A percentile compares a stretch with the other conserved stretches of the same genome.
These are phyloP conservation scores for Psittacula echo DNA, from an alignment of 2,797 vertebrate genomes.

Conservation along the genomic window DNA sequence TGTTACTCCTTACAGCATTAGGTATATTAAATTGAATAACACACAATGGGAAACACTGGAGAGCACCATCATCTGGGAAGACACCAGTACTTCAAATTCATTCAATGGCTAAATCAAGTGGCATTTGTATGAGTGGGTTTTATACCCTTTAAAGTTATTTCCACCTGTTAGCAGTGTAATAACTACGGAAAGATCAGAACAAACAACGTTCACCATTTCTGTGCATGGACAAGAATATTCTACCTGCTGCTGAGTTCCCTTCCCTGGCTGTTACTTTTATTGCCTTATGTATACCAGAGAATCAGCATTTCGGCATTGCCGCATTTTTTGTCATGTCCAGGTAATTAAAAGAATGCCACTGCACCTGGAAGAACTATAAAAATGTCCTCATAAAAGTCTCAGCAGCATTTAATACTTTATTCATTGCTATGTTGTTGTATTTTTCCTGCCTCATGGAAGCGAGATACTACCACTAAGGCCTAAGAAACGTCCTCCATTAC, in stretches of 20 bases:
- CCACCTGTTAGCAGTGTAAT: neutral
- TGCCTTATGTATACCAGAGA: neutral
- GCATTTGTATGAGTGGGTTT: neutral
- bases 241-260: neutral
- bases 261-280: neutral
- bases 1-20: neutral
- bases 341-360: constrained; percentile 46
- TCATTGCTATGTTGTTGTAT: constrained; percentile 6
- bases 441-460: constrained; percentile 25
- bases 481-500: constrained; percentile 4
- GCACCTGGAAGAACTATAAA: constrained; percentile 40
- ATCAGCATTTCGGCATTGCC: neutral
- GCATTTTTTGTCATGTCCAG: constrained; percentile 13
- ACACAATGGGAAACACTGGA: neutral
- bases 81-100: neutral
- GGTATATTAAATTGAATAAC: neutral
- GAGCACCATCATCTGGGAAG: neutral
- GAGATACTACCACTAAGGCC: neutral
- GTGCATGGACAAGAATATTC: neutral
- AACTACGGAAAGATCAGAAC: neutral
- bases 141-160: neutral
- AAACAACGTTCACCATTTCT: neutral
- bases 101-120: neutral
- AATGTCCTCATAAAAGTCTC: constrained; percentile 43
- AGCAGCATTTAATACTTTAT: constrained; percentile 54